Evolutionary conservation across 2,888 invertebrate species (phyloP).

Genomic region (Drosophila diplacantha): DNA sequence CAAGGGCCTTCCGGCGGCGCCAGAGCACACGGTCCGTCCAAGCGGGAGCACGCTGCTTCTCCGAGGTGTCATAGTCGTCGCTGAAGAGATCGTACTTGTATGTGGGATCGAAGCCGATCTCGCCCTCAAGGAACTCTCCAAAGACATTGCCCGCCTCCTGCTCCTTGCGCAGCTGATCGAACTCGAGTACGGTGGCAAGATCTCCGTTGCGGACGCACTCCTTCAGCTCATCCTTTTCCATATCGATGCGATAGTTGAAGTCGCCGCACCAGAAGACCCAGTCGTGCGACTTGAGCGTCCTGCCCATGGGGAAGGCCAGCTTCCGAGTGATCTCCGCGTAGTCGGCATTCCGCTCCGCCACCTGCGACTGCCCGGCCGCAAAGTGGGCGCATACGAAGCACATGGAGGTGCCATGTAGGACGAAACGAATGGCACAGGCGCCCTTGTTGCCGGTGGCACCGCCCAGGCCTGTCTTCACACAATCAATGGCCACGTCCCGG

Average conservation of each 20-base stretch:
- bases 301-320: constrained; percentile 93
- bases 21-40: constrained; percentile 99
- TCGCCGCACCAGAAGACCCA: constrained; percentile 99
- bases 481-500: constrained; percentile 95
- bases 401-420: constrained; percentile 93
- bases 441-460: constrained; percentile 99
- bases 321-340: constrained; percentile 96
- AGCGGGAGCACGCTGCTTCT: constrained; percentile 97
- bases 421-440: constrained; percentile 93
- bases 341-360: constrained; percentile 93
- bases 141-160: constrained; percentile 91
- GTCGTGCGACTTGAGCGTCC: constrained; percentile 95
- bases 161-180: constrained; percentile 92
- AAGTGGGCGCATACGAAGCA: constrained; percentile 99
- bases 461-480: constrained; percentile 98
- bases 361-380: constrained; percentile 98
- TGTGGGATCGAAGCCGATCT: constrained; percentile 94
- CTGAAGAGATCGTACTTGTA: constrained; percentile 99
- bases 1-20: constrained; percentile 87
- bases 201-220: constrained; percentile 82
- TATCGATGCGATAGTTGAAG: constrained; percentile 98
- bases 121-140: constrained; percentile 94
- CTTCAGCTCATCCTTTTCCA: constrained; percentile 96
- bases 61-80: constrained; percentile 99
- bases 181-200: constrained; percentile 86